Evolutionary conservation across 1,140 invertebrate species (phyloP), one percentile per base, ranked within the genome.

Genomic region (Ceratoteleas bidentatus): DNA sequence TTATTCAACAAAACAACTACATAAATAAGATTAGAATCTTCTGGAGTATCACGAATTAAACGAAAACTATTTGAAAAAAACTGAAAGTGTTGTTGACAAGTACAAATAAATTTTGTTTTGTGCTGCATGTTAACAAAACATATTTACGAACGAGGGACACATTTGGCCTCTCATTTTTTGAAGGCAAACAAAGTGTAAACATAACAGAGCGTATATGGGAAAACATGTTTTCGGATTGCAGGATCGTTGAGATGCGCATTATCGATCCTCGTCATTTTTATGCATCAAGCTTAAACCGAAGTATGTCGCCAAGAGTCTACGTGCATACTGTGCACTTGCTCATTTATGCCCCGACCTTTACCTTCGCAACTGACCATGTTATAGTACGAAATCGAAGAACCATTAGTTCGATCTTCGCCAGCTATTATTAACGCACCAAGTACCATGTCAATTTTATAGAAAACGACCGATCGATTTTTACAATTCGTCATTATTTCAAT

Each of bases 291-390:
- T 57, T 32, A 75, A 69, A 52, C 70, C 16, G 14, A 81, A 81
- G 70, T 81, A 75, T 81, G 78, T 81, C 78, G 65, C 65, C 61
- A 62, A 33, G 53, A 54, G 52, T 58, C 57, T 81, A 81, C 60
- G 52, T 75, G 62, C 52, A 69, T 75, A 76, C 62, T 65, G 66
- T 70, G 61, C 56, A 81, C 78, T 74, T 74, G 78, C 58, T 81
- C 70, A 81, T 74, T 81, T 66, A 68, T 81, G 65, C 33, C 15
- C 72, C 72, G 79, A 74, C 79, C 78, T 81, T 81, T 81, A 75
- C 78, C 78, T 81, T 81, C 64, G 16, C 11, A 70, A 75, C 40
- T 70, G 78, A 75, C 78, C 70, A 81, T 73, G 60, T 70, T 74
- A 65, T 69, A 81, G 53, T 65, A 78, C 33, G 43, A 62, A 78